Percentiles rank a stretch among this genome's conserved stretches.
phyloP scores from a whole-genome alignment of 2,113 vertebrate species.

The Gymnogyps californianus region DNA sequence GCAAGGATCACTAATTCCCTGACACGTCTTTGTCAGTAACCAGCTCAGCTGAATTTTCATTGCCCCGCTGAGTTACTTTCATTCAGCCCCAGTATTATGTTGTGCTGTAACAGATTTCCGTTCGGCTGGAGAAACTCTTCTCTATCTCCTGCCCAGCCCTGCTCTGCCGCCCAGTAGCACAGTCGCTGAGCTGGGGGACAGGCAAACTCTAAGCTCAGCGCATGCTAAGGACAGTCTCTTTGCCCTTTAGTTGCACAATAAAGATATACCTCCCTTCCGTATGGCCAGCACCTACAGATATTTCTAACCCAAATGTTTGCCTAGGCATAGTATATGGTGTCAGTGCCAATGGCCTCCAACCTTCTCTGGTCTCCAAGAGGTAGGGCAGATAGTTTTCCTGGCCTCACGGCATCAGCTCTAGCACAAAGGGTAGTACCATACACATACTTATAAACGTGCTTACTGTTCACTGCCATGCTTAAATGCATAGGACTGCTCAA shows the following conservation, averaged over 20 bases:
- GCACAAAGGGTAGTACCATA: not conserved
- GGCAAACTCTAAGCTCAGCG: not conserved
- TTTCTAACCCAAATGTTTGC: not conserved
- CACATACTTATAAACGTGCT: not conserved
- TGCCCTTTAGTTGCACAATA: not conserved
- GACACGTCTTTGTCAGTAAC: not conserved
- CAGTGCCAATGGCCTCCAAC: not conserved
- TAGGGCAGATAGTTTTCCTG: not conserved
- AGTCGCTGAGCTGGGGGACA: not conserved
- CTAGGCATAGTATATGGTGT: not conserved
- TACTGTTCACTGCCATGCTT: not conserved
- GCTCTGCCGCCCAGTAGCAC: not conserved
- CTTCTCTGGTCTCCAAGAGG: not conserved
- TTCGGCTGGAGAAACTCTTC: not conserved
- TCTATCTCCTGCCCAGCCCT: not conserved
- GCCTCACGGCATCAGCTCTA: not conserved
- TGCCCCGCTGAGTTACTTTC: not conserved
- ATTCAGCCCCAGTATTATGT: not conserved
- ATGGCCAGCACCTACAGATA: not conserved
- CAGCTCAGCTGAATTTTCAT: not conserved
- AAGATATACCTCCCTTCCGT: not conserved
- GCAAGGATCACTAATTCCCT: not conserved
- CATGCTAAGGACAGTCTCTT: not conserved
- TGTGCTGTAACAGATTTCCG: not conserved
- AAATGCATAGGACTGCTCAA: not conserved